Base-by-base conservation (phyloP, 2,113 vertebrate genomes). In the Mohoua ochrocephala region DNA sequence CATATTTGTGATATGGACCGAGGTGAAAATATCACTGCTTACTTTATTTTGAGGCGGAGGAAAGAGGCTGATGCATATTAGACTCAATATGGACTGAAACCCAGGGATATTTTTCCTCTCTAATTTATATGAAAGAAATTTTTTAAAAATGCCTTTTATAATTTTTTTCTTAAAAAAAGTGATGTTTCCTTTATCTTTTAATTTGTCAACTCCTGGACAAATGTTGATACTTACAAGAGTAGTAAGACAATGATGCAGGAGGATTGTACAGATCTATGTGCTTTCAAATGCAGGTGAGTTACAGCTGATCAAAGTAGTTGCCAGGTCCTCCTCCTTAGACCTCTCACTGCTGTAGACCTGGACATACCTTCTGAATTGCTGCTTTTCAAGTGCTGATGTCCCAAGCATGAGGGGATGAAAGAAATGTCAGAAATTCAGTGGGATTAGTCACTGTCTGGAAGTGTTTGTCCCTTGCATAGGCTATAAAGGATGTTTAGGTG, bases 11-110 rank as follows among this genome's bases (percentile, higher is more conserved):
- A 77, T 79, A 35, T 35, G 35, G 74, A 45, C 20, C 33, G 47
- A 92, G 27, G 57, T 67, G 26, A 86, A 92, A 83, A 88, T 92
- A 69, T 20, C 26, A 31, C 35, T 61, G 47, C 45, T 67, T 61
- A 30, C 26, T 93, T 79, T 89, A 64, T 71, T 79, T 77, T 82
- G 56, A 70, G 68, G 61, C 44, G n/a, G 15, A 64, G 42, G 22
- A 28, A 50, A 64, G 26, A 76, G 26, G n/a, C 31, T 84, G 22
- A 14, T 70, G 35, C 3, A 0, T 63, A 47, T 63, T 0, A 0
- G 26, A 17, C 30, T 84, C 0, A 0, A 24, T 78, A 28, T 31
- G 59, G 27, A 26, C 52, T 47, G 39, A 57, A 94, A 67, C 8
- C 12, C 19, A 63, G 5, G 35, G 9, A 37, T 70, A 9, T n/a